These are phyloP conservation scores for Atta texana DNA, from an alignment of 1,140 invertebrate species.

Conservation along the genomic window DNA sequence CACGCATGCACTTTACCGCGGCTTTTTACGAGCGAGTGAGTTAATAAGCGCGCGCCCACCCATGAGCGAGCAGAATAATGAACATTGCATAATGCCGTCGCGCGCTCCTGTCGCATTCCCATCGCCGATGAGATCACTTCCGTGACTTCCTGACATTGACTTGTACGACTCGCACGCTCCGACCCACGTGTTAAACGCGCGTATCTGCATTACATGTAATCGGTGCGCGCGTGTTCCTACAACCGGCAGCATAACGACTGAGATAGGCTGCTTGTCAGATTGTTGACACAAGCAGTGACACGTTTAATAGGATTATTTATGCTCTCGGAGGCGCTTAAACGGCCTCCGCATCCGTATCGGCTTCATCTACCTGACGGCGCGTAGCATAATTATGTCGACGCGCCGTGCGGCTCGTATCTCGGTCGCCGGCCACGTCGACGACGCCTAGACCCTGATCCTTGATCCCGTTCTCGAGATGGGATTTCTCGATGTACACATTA, in stretches of 20 bases:
- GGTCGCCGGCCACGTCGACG: constrained; percentile 68
- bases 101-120: background rate
- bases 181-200: constrained; percentile 30
- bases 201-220: constrained; percentile 1
- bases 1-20: background rate
- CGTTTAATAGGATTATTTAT: constrained; percentile 85
- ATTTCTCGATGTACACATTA: constrained; percentile 66
- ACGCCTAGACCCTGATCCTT: constrained; percentile 73
- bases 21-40: constrained; percentile 26
- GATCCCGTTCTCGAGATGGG: constrained; percentile 71
- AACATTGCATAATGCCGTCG: constrained; percentile 48
- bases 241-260: constrained; percentile 25
- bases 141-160: constrained; percentile 56
- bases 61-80: background rate
- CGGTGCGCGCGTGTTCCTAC: constrained; percentile 30
- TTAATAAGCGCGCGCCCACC: background rate
- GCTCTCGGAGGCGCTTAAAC: constrained; percentile 80
- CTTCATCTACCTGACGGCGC: constrained; percentile 80
- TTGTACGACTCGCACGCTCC: background rate
- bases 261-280: constrained; percentile 78
- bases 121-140: constrained; percentile 24
- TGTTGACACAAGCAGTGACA: constrained; percentile 82
- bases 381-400: constrained; percentile 80
- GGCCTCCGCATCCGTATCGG: constrained; percentile 75
- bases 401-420: constrained; percentile 63